phyloP scores from a whole-genome alignment of 1,140 invertebrate genomes.

The Cherax quadricarinatus region DNA sequence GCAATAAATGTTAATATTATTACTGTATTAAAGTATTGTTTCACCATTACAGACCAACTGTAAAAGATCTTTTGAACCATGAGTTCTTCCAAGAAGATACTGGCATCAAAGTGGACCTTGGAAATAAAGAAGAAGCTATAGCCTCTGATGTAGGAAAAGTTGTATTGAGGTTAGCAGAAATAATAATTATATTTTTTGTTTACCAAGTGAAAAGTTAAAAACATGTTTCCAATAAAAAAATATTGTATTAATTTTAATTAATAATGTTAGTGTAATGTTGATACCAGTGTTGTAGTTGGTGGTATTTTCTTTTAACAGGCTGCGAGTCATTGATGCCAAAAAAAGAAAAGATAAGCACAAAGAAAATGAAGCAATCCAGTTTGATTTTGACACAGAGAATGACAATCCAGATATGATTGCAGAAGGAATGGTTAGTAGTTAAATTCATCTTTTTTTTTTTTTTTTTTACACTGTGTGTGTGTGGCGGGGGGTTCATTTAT shows the following conservation, averaged over 20 bases:
- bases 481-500: not conserved
- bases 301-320: constrained; percentile 76
- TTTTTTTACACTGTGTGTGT: not conserved
- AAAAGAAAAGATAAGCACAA: constrained; percentile 97
- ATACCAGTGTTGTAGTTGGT: not conserved
- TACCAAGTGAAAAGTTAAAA: not conserved
- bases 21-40: not conserved
- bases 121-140: constrained; percentile 84
- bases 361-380: constrained; percentile 99
- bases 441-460: not conserved
- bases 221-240: too few species aligned
- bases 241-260: too few species aligned
- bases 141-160: constrained; percentile 82
- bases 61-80: constrained; percentile 95
- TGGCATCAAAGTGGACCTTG: constrained; percentile 95
- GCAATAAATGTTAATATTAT: too few species aligned
- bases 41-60: constrained; percentile 84
- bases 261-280: too few species aligned
- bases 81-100: constrained; percentile 99
- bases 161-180: constrained; percentile 82
- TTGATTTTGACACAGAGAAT: constrained; percentile 95
- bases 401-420: constrained; percentile 97
- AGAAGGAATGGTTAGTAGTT: constrained; percentile 89
- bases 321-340: constrained; percentile 97
- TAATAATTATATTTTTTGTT: not conserved